phyloP scores from a whole-genome alignment of 2,888 invertebrate species.

The Caenorhabditis auriculariae region DNA sequence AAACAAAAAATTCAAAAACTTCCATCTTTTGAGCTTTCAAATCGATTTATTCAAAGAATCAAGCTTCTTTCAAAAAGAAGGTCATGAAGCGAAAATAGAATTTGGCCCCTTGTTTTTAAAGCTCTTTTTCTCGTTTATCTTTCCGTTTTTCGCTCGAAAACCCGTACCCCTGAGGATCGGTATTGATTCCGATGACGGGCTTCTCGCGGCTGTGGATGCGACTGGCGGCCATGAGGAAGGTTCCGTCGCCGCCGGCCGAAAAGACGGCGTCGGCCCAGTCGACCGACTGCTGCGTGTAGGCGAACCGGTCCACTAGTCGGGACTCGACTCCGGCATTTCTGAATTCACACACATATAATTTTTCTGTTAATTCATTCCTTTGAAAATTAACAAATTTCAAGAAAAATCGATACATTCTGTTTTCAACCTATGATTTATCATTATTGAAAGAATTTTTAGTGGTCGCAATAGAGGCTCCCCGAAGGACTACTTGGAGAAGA shows the following conservation, averaged over 20 bases:
- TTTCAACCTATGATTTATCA: not conserved
- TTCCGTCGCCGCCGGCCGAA: conserved; percentile 81
- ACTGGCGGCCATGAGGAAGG: conserved; percentile 89
- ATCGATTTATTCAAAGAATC: no score
- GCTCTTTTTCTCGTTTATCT: no score
- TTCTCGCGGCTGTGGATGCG: conserved; percentile 77
- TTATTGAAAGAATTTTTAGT: not conserved
- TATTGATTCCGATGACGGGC: conserved; percentile 95
- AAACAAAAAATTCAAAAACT: not conserved
- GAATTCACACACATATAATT: conserved; percentile 1
- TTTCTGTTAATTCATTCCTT: no score
- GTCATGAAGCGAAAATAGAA: no score
- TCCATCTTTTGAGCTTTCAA: no score
- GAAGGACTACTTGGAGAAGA: no score
- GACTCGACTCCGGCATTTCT: conserved; percentile 69
- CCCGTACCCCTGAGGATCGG: conserved; percentile 76
- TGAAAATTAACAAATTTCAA: conserved; percentile 2
- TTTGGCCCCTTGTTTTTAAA: no score
- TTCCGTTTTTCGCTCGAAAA: no score
- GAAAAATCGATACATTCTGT: not conserved
- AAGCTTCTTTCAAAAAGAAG: no score
- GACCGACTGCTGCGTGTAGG: conserved; percentile 74
- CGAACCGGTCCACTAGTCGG: conserved; percentile 67
- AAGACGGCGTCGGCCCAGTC: conserved; percentile 81
- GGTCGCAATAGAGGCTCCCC: no score